Evolutionary conservation across 1,140 invertebrate genomes (phyloP).

Genomic region (Caenorhabditis briggsae): DNA sequence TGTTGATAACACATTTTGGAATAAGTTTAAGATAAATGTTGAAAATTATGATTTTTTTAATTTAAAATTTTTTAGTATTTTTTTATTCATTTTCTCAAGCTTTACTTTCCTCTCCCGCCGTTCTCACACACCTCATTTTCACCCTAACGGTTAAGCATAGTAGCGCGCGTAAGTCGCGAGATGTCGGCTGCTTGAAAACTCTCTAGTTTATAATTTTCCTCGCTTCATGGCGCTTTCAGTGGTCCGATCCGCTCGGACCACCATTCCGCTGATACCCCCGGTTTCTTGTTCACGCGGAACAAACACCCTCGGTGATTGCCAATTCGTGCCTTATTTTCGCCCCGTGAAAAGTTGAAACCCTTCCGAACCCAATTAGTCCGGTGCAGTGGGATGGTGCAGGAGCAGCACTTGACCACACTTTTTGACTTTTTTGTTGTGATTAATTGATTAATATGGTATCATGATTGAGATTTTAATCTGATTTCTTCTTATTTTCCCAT

Average conservation of each 20-base stretch:
- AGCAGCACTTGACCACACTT: constrained; percentile 6
- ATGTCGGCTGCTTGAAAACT: constrained; percentile 7
- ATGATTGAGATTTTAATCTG: no score
- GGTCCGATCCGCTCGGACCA: background rate
- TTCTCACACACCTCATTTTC: background rate
- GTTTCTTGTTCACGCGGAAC: background rate
- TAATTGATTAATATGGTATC: background rate
- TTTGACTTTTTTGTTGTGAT: background rate
- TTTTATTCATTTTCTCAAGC: background rate
- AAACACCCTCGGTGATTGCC: background rate
- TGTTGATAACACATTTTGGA: no score
- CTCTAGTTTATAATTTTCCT: background rate
- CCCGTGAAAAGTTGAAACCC: background rate
- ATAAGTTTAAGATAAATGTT: no score
- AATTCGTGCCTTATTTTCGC: background rate
- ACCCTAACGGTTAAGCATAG: background rate
- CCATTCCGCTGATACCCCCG: background rate
- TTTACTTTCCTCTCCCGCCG: background rate
- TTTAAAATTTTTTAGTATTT: background rate
- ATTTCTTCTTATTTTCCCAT: background rate
- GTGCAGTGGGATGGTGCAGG: background rate
- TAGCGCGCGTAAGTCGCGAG: background rate
- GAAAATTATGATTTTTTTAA: no score
- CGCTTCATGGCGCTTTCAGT: background rate
- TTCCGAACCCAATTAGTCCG: background rate